Evolutionary conservation across 2,113 vertebrate species (phyloP), one percentile per base, ranked within the genome.

Genomic region (Tapirus terrestris): DNA sequence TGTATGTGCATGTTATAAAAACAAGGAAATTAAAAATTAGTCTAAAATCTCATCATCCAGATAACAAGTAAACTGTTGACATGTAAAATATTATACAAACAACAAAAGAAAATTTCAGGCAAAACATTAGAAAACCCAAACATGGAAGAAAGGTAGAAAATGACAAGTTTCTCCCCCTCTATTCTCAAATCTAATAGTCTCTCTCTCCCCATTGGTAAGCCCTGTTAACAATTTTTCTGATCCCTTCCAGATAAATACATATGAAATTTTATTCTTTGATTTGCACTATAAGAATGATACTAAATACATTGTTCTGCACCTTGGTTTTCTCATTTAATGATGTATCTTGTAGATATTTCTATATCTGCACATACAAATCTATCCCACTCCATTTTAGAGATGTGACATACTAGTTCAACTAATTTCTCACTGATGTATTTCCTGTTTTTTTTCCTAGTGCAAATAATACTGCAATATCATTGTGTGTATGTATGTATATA

Each of bases 41-140:
- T 39, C 45, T 79, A 82, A 92, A 96, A 58, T 93, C 60, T 80
- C 84, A 89, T 39, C 43, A 84, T 83, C 0, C 31, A 61, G 10
- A 90, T 87, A 89, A 83, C 29, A 90, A 23, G 56, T 20, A 67
- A 53, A 20, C 43, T 73, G 31, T 13, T 80, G 10, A 92, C 43
- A 75, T 27, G 33, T 75, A 93, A 88, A 93, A 80, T 90, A 94
- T 33, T 53, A 89, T 21, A 87, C 31, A 76, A 85, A 73, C 33
- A 96, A 94, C 51, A 73, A 56, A 80, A 87, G 45, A 80, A 72
- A 73, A 51, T 61, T 53, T 36, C 25, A 70, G 70, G 25, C 88
- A 80, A 93, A 79, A 80, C 81, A 73, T 60, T 39, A 91, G 36
- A 94, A 97, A 91, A 82, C 20, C 20, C 61, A 91, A 90, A 93